Evolutionary conservation across 1,140 invertebrate genomes (phyloP).

Genomic region (Drosophila albomicans): DNA sequence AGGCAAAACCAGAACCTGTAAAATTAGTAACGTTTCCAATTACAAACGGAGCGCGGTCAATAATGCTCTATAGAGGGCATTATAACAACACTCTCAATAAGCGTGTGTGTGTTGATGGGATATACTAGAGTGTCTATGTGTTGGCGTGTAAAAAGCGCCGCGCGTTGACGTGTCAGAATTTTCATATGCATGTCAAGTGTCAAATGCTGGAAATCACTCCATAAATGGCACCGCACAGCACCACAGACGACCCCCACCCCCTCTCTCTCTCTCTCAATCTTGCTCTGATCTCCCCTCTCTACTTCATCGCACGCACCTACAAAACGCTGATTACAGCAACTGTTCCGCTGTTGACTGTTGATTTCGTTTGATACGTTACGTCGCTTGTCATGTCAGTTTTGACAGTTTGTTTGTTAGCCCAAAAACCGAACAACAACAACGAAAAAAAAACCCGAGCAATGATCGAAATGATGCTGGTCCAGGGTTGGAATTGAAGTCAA

Average conservation of each 20-base stretch:
- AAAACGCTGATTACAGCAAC: constrained; percentile 72
- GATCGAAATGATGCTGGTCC: constrained; percentile 66
- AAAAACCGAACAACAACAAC: constrained; percentile 1
- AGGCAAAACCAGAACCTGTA: constrained; percentile 25
- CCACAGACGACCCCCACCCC: not conserved
- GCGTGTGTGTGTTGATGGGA: constrained; percentile 22
- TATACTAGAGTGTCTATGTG: constrained; percentile 17
- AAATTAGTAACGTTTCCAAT: constrained; percentile 77
- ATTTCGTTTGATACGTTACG: constrained; percentile 76
- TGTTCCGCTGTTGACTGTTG: constrained; percentile 48
- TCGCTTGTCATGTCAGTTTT: constrained; percentile 84
- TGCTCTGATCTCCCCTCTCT: no score
- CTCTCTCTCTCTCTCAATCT: constrained; percentile 5
- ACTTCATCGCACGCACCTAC: constrained; percentile 59
- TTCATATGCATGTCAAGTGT: constrained; percentile 84
- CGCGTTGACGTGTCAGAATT: constrained; percentile 84
- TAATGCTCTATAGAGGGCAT: no score
- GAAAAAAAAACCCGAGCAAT: constrained; percentile 20
- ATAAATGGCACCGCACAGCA: constrained; percentile 37
- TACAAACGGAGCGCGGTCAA: constrained; percentile 43
- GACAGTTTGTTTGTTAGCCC: constrained; percentile 71
- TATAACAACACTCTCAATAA: not conserved
- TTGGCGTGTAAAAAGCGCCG: constrained; percentile 58
- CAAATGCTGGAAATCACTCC: constrained; percentile 64
- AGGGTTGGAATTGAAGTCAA: constrained; percentile 4